Base-by-base conservation (phyloP, 53 echinoderm and acorn worm genomes). In the Paracentrotus lividus region DNA sequence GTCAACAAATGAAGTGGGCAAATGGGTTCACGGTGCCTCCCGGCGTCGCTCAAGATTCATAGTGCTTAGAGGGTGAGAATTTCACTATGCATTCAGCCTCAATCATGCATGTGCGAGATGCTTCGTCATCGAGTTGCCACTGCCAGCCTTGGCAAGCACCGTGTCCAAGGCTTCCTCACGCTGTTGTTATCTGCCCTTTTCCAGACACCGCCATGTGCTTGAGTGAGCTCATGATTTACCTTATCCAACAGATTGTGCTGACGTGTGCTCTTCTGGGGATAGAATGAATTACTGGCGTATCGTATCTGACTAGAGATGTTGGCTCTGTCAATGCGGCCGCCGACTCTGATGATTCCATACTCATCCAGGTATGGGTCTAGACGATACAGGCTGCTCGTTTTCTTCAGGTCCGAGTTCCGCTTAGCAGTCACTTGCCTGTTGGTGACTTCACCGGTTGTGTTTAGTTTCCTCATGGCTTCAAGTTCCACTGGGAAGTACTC, bases 61-160 rank as follows among this genome's bases (percentile, higher is more conserved):
- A 14, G 67, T 75, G 16, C 94, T 95, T 12, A 95, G 59, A 18
- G 94, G 95, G 42, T 94, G 84, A 57, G 85, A 85, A 86, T 94
- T 94, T 27, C 66, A 95, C 87, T 23, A 90, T 95, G 26, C 89
- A 67, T 49, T 66, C 65, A 26, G 87, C 95, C 55, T 95, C 95
- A 8, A 65, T 61, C 65, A 95, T 53, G 92, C 94, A 92, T 0
- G 92, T 94, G 33, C 94, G 75, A 31, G 94, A 75, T 3, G 95
- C 94, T 36, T 95, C 95, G 38, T 95, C 95, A 86, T 95, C 90
- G 14, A 91, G 88, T 32, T 95, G 95, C n/a, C n/a, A n/a, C n/a
- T 53, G 34, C 95, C 95, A 38, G 90, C 56, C 47, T 93, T 59
- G 43, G 75, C 54, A 49, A 95, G 61, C 5, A 61, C 4, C 3